These are phyloP conservation scores for Leucoma salicis DNA, from an alignment of 2,888 invertebrate genomes.

Conservation along the genomic window DNA sequence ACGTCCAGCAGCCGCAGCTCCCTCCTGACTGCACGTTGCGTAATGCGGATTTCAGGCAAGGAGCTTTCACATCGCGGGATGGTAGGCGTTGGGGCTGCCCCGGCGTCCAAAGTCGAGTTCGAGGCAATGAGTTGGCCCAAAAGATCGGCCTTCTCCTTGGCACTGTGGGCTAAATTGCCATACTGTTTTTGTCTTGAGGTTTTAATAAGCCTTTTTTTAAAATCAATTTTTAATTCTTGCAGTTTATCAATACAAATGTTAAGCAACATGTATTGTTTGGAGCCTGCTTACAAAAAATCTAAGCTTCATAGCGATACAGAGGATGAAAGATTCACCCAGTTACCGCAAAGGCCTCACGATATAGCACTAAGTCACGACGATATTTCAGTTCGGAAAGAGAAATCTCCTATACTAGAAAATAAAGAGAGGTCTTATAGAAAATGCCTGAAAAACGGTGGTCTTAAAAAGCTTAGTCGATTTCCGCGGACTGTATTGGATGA, in stretches of 20 bases:
- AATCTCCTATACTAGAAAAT: conserved; percentile 73
- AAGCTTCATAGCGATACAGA: conserved; percentile 41
- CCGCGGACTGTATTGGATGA: conserved; percentile 67
- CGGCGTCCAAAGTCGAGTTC: too few species aligned
- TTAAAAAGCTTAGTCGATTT: conserved; percentile 77
- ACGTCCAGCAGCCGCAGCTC: too few species aligned
- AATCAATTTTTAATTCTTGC: conserved; percentile 32
- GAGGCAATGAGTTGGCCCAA: too few species aligned
- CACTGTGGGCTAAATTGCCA: too few species aligned
- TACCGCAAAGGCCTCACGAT: conserved; percentile 37
- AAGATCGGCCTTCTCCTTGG: too few species aligned
- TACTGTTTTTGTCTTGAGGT: too few species aligned
- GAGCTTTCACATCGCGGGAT: too few species aligned
- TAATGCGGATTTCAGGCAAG: too few species aligned
- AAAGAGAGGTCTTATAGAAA: conserved; percentile 65
- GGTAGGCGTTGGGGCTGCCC: too few species aligned
- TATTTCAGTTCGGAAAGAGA: conserved; percentile 25
- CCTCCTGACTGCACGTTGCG: too few species aligned
- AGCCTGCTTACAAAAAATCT: conserved; percentile 58
- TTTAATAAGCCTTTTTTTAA: too few species aligned
- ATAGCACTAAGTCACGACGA: conserved; percentile 36
- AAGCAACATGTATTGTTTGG: conserved; percentile 69
- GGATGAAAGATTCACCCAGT: conserved; percentile 32
- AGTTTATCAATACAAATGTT: conserved; percentile 71
- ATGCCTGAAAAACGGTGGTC: conserved; percentile 47